phyloP scores from a whole-genome alignment of 2,888 invertebrate genomes.

The Ophion ellenae region DNA sequence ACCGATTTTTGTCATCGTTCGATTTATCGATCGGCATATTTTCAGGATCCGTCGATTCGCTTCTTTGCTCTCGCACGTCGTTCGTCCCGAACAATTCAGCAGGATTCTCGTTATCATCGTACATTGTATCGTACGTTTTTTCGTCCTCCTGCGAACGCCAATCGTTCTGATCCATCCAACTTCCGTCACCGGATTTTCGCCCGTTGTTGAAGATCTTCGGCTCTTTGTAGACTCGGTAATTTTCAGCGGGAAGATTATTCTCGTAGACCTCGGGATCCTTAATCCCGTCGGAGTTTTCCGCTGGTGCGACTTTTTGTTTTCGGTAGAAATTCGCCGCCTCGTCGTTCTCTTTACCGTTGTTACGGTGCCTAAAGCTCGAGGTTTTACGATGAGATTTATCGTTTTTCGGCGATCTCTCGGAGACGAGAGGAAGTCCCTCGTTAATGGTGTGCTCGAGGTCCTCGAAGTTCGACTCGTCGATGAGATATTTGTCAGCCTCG shows the following conservation, averaged over 20 bases:
- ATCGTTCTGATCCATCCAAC: constrained; percentile 70
- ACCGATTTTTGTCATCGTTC: constrained; percentile 66
- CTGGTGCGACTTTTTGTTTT: constrained; percentile 38
- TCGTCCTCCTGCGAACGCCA: constrained; percentile 70
- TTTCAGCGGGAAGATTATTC: constrained; percentile 56
- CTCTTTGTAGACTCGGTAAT: constrained; percentile 63
- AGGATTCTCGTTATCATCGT: constrained; percentile 72
- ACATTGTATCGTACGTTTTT: constrained; percentile 76
- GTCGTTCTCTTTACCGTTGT: constrained; percentile 57
- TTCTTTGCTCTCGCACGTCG: constrained; percentile 77
- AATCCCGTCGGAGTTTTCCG: constrained; percentile 5
- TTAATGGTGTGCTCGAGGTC: constrained; percentile 67
- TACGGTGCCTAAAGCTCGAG: constrained; percentile 63
- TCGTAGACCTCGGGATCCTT: constrained; percentile 40
- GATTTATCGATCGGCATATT: constrained; percentile 42
- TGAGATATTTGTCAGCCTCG: constrained; percentile 83
- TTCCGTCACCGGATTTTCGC: constrained; percentile 63
- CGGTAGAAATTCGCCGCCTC: constrained; percentile 63
- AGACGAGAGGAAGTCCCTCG: constrained; percentile 67
- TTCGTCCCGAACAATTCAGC: constrained; percentile 67
- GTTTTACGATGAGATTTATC: constrained; percentile 55
- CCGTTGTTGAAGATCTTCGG: constrained; percentile 61
- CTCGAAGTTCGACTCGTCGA: constrained; percentile 81
- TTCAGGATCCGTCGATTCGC: constrained; percentile 61
- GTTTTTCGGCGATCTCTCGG: constrained; percentile 73